Evolutionary conservation across 2,797 vertebrate genomes (phyloP).

Genomic region (Melanotaenia parkinsoni): DNA sequence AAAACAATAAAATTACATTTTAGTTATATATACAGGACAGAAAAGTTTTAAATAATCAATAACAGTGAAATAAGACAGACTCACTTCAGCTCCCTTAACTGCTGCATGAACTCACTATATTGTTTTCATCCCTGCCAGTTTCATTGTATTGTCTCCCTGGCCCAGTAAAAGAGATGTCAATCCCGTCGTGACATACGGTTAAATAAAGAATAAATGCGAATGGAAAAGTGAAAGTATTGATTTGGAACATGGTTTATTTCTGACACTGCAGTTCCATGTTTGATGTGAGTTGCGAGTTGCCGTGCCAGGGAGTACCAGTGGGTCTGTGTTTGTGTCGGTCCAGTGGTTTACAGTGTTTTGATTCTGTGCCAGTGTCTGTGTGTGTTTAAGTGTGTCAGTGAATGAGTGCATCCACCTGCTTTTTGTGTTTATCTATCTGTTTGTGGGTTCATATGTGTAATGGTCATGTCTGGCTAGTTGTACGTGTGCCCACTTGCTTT

Average conservation of each 20-base stretch:
- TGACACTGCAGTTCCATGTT: constrained; percentile 52
- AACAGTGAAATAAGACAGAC: not conserved
- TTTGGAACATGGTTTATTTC: constrained; percentile 61
- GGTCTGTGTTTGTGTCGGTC: constrained; percentile 63
- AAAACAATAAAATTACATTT: not conserved
- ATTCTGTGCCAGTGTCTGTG: constrained; percentile 65
- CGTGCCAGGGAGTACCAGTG: constrained; percentile 67
- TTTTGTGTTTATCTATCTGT: constrained; percentile 55
- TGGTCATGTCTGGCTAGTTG: constrained; percentile 58
- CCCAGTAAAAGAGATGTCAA: constrained; percentile 65
- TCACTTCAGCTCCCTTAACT: constrained; percentile 3
- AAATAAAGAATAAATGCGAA: constrained; percentile 71
- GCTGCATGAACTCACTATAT: constrained; percentile 31
- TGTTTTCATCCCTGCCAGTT: constrained; percentile 56
- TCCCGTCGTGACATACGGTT: constrained; percentile 50
- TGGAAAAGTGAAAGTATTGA: constrained; percentile 62
- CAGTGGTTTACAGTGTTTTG: constrained; percentile 60
- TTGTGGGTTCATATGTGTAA: constrained; percentile 52
- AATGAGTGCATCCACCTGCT: constrained; percentile 65
- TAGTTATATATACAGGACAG: not conserved
- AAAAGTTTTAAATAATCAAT: not conserved
- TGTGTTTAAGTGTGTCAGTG: constrained; percentile 44
- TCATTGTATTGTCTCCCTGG: constrained; percentile 42
- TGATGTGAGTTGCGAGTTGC: constrained; percentile 56
- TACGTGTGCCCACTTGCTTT: constrained; percentile 50